These are phyloP conservation scores for Labeo calbasu DNA, from an alignment of 2,797 vertebrate genomes.

Conservation along the genomic window DNA sequence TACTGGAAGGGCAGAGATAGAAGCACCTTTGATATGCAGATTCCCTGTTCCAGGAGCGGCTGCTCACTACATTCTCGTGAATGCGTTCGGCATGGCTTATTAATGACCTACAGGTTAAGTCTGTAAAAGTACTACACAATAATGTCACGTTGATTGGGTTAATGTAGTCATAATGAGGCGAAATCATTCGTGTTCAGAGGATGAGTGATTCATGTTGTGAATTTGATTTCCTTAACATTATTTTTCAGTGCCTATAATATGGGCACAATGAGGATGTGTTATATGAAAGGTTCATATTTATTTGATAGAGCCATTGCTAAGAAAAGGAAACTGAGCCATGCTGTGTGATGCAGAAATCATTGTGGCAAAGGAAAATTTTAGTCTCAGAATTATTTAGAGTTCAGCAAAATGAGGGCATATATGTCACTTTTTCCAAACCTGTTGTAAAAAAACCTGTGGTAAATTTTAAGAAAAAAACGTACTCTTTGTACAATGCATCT, in stretches of 20 bases:
- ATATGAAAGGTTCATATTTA: background rate
- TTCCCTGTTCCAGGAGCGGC: constrained; percentile 14
- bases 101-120: constrained; percentile 24
- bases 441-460: background rate
- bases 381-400: background rate
- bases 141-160: background rate
- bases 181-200: background rate
- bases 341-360: background rate
- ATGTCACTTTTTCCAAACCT: background rate
- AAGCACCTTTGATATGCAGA: constrained; percentile 51
- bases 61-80: background rate
- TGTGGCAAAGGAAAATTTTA: background rate
- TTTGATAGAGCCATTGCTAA: background rate
- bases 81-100: constrained; percentile 1
- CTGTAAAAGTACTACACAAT: constrained; percentile 17
- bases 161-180: background rate
- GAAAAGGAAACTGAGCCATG: background rate
- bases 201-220: background rate
- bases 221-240: background rate
- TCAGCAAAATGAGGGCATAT: background rate
- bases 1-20: constrained; percentile 24
- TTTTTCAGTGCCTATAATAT: background rate
- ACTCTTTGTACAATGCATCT: background rate
- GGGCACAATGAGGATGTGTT: background rate
- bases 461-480: no score